Evolutionary conservation across 2,113 vertebrate species (phyloP), one percentile per base, ranked within the genome.

Genomic region (Mellivora capensis): DNA sequence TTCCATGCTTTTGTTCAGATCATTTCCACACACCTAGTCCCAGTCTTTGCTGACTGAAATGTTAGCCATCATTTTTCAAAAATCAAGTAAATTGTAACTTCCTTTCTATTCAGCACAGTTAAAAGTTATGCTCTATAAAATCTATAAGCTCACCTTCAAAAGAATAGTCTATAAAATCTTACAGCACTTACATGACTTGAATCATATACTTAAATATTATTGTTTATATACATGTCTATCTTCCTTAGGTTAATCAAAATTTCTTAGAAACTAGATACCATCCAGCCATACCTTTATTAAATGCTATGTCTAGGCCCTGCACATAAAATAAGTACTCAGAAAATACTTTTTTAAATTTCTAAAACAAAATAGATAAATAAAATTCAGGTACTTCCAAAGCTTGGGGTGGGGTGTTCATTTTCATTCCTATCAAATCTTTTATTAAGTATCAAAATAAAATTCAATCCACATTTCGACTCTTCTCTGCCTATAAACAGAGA

Each of bases 401-500:
- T 52, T 59, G 34, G 23, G 52, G 44, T 9, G 11, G 23, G 11
- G 11, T 12, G 27, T 94, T 88, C 15, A 49, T 87, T 69, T 59
- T 77, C 59, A 47, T 94, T 83, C 57, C 37, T 79, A 52, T 69
- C 57, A 82, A 81, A 90, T 93, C 57, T 84, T 88, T 67, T 76
- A 39, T 76, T 13, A 93, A 90, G 37, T 93, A 54, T 31, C 39
- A n/a, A 29, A 81, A 88, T 74, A 88, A 95, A 96, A 62, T 86
- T 94, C 25, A 61, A 62, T 34, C 25, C 23, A 25, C 14, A 79
- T 67, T 72, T 95, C 47, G 80, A 59, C 14, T 95, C 47, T 84
- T 83, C 93, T 84, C 69, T 95, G 54, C 42, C 72, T 87, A 4
- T 69, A 93, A 84, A 85, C 47, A 44, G 9, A 84, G 29, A 74